Conservation (phyloP, 2,888 invertebrate species). For the Callyntrura sp. region DNA sequence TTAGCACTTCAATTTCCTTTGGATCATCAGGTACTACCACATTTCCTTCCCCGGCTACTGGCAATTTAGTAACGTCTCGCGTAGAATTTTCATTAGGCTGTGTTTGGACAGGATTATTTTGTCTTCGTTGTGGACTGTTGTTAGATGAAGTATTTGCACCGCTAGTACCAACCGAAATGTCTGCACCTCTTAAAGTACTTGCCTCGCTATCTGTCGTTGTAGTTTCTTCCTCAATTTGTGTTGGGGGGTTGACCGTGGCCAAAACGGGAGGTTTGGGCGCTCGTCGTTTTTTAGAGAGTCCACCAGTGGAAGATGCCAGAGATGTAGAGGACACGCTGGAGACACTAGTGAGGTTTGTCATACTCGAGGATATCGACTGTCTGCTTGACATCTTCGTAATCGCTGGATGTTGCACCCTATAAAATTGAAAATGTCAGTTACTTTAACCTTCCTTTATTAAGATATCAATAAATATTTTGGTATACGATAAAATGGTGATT, state of each 20-base stretch:
- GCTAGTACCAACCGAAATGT: constrained; percentile 1
- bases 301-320: constrained; percentile 84
- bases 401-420: constrained; percentile 84
- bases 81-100: background rate
- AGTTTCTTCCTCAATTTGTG: constrained; percentile 80
- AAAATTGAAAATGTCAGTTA: constrained; percentile 40
- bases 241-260: constrained; percentile 80
- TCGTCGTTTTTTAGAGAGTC: constrained; percentile 88
- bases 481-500: constrained; percentile 2
- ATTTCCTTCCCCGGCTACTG: constrained; percentile 19
- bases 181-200: constrained; percentile 69
- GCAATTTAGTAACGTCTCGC: background rate
- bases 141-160: constrained; percentile 20
- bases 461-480: background rate
- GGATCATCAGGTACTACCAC: constrained; percentile 55
- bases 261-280: constrained; percentile 87
- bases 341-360: constrained; percentile 83
- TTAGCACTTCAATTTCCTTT: constrained; percentile 76
- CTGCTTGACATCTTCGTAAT: constrained; percentile 85
- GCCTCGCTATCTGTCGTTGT: constrained; percentile 75
- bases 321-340: constrained; percentile 84
- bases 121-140: constrained; percentile 52
- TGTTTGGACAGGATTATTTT: constrained; percentile 52
- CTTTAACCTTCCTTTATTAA: background rate
- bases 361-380: constrained; percentile 85